phyloP scores from a whole-genome alignment of 2,888 invertebrate species.

The Dasysyrphus tricinctus region DNA sequence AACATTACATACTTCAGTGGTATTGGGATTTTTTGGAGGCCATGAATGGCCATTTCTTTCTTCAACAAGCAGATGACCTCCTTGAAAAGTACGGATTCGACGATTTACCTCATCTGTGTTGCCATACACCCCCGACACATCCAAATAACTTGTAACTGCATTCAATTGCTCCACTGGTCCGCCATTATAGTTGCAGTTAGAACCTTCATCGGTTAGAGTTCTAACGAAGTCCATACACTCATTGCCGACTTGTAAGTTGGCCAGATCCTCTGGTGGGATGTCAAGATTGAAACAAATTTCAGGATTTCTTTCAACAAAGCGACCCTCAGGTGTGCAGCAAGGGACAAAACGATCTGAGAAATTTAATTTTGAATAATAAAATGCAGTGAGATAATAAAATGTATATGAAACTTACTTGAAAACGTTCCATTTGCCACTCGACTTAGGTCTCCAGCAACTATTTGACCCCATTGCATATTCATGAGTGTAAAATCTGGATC shows the following conservation, averaged over 20 bases:
- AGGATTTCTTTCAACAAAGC: constrained; percentile 83
- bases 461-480: constrained; percentile 87
- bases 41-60: constrained; percentile 88
- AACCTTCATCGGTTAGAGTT: constrained; percentile 87
- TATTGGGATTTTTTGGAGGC: constrained; percentile 88
- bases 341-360: constrained; percentile 85
- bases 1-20: constrained; percentile 88
- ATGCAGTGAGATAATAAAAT: no score
- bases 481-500: constrained; percentile 90
- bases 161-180: constrained; percentile 87
- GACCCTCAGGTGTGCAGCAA: constrained; percentile 87
- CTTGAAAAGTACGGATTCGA: constrained; percentile 86
- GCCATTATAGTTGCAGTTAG: constrained; percentile 85
- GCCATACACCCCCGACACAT: constrained; percentile 92
- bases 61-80: constrained; percentile 88
- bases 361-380: no score
- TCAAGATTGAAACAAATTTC: constrained; percentile 23
- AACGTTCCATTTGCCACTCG: constrained; percentile 85
- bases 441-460: constrained; percentile 86
- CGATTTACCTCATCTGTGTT: constrained; percentile 87
- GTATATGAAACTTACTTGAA: constrained; percentile 86
- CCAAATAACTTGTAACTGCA: constrained; percentile 85
- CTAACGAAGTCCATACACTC: constrained; percentile 88
- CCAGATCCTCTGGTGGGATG: constrained; percentile 6
- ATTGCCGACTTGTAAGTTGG: constrained; percentile 79